A percentile compares a stretch with the other conserved stretches of the same genome.
Evolutionary conservation across 2,888 invertebrate genomes (phyloP).

Genomic region (Cephonodes hylas): DNA sequence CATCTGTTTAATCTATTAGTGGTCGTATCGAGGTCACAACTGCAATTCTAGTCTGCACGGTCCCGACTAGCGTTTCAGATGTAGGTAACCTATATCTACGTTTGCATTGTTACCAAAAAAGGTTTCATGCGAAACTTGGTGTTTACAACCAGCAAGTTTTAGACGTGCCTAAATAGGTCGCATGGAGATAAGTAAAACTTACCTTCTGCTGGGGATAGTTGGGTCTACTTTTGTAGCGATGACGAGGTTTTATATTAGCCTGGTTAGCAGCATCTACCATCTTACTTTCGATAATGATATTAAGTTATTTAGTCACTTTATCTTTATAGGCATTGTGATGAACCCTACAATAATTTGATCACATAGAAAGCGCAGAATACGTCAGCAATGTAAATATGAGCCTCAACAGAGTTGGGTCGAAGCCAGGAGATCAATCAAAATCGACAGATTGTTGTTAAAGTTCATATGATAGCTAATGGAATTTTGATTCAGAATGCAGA

Average conservation of each 20-base stretch:
- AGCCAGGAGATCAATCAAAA: too few species aligned
- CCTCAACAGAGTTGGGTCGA: too few species aligned
- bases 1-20: conserved; percentile 7
- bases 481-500: too few species aligned
- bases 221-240: neutral
- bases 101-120: neutral
- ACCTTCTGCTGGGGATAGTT: neutral
- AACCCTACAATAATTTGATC: too few species aligned
- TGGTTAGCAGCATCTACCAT: too few species aligned
- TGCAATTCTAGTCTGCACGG: neutral
- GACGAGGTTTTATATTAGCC: neutral
- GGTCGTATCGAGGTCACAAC: neutral
- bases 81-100: neutral
- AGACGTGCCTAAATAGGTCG: neutral
- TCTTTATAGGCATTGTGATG: too few species aligned
- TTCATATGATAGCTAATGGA: too few species aligned
- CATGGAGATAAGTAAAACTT: neutral
- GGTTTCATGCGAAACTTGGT: neutral
- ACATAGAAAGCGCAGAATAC: too few species aligned
- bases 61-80: neutral
- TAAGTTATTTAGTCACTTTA: too few species aligned
- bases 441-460: too few species aligned
- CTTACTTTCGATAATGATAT: too few species aligned
- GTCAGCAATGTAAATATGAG: too few species aligned
- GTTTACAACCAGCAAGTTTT: neutral